Percentiles rank a stretch among this genome's conserved stretches.
These are phyloP conservation scores for Neogobius melanostomus DNA, from an alignment of 2,113 vertebrate genomes.

Conservation along the genomic window DNA sequence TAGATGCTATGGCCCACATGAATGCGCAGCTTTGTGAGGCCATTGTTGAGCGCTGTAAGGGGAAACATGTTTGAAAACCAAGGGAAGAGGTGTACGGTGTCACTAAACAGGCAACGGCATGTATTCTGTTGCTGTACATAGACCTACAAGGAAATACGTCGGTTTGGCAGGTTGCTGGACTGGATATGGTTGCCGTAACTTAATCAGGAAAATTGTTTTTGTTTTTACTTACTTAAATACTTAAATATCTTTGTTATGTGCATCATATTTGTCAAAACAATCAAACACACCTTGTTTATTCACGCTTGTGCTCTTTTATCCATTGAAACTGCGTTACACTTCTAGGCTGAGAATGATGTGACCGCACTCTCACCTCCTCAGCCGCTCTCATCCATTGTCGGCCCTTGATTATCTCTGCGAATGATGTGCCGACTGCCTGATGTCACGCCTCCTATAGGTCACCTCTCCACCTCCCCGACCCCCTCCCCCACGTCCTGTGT, in stretches of 20 bases:
- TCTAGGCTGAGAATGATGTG: constrained; percentile 7
- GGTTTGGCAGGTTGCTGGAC: not conserved
- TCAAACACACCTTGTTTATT: not conserved
- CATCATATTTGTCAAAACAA: no score
- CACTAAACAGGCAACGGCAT: constrained; percentile 34
- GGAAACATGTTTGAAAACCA: constrained; percentile 44
- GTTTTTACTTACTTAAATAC: no score
- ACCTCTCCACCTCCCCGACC: constrained; percentile 33
- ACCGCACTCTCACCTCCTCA: constrained; percentile 34
- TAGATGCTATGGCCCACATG: constrained; percentile 35
- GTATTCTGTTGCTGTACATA: not conserved
- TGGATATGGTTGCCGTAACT: not conserved
- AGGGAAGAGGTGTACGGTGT: constrained; percentile 36
- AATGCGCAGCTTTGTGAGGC: constrained; percentile 51
- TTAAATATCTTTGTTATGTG: no score
- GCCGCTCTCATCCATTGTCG: constrained; percentile 5
- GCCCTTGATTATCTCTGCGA: constrained; percentile 19
- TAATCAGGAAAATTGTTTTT: no score
- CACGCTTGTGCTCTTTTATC: not conserved
- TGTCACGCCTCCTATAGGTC: constrained; percentile 34
- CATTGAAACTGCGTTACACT: not conserved
- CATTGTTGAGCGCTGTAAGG: constrained; percentile 52
- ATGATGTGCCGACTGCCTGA: constrained; percentile 30
- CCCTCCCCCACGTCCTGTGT: constrained; percentile 24
- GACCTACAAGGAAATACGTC: not conserved